A percentile compares a stretch with the other conserved stretches of the same genome.
Conservation (phyloP, 2,113 vertebrate species). For the Tachuris rubrigastra region DNA sequence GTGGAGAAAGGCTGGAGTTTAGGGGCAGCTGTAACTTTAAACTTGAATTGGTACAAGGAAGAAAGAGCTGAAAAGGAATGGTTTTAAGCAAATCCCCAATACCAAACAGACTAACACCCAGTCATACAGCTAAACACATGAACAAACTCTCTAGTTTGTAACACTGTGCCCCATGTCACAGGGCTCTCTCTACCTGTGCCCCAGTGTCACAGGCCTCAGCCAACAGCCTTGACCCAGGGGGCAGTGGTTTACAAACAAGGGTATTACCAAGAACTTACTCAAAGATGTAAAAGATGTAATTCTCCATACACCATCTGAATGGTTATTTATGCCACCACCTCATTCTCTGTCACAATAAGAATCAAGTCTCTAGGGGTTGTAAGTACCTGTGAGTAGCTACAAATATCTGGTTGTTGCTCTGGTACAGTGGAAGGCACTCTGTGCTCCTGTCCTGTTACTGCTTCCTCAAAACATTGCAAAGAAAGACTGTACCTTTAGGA, state of each 20-base stretch:
- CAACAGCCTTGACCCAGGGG: neutral
- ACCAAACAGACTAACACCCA: neutral
- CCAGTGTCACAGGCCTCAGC: neutral
- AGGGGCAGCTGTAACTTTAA: neutral
- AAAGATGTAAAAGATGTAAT: too few relatives aligned
- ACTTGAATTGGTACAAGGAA: neutral
- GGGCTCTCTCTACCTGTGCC: too few relatives aligned
- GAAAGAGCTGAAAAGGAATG: neutral
- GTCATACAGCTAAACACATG: neutral
- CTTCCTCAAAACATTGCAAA: neutral
- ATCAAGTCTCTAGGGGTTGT: neutral
- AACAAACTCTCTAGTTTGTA: neutral
- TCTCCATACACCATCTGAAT: neutral
- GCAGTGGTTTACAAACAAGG: neutral
- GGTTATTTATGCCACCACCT: neutral
- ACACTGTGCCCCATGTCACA: neutral
- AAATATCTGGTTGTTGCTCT: neutral
- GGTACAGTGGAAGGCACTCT: neutral
- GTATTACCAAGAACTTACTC: neutral
- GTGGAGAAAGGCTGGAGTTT: neutral
- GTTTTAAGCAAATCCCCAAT: neutral
- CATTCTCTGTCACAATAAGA: neutral
- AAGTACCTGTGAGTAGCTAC: neutral
- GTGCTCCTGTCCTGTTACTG: neutral
- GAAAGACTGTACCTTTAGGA: neutral